phyloP scores from a whole-genome alignment of 2,113 vertebrate species.

The Callipepla squamata region DNA sequence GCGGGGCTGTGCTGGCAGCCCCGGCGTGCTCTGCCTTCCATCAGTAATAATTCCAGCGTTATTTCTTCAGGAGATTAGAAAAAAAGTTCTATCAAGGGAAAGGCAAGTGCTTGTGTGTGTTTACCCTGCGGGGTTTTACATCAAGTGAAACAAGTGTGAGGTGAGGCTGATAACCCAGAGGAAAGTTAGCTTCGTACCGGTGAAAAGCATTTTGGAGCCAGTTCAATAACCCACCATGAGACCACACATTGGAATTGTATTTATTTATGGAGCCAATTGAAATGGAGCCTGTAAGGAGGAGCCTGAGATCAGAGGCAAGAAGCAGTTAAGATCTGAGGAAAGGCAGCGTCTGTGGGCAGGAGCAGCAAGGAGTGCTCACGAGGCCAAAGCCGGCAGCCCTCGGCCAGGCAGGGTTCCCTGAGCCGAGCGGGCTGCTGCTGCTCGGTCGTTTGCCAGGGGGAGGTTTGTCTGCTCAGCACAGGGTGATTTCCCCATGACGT shows the following conservation, averaged over 20 bases:
- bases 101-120: slow-evolving; percentile 15
- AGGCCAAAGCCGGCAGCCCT: background rate
- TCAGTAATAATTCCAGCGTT: background rate
- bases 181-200: slow-evolving; percentile 23
- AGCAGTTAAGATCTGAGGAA: background rate
- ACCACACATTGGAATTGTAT: slow-evolving; percentile 50
- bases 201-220: slow-evolving; percentile 48
- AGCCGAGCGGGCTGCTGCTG: rapidly evolving
- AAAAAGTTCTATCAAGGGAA: slow-evolving; percentile 14
- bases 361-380: rapidly evolving
- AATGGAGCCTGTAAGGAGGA: slow-evolving; percentile 26
- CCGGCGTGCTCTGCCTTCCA: background rate
- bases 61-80: slow-evolving; percentile 11
- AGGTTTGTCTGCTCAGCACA: background rate
- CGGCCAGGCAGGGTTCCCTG: background rate
- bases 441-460: background rate
- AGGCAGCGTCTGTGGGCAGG: background rate
- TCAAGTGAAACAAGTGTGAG: slow-evolving; percentile 21
- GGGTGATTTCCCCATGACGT: rapidly evolving
- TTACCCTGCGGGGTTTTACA: slow-evolving; percentile 28
- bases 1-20: background rate
- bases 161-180: background rate
- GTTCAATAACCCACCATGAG: slow-evolving; percentile 32
- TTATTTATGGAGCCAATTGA: slow-evolving; percentile 57
- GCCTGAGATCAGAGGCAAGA: background rate